Base-by-base conservation (phyloP, 1,140 invertebrate species). In the Drosophila tani region DNA sequence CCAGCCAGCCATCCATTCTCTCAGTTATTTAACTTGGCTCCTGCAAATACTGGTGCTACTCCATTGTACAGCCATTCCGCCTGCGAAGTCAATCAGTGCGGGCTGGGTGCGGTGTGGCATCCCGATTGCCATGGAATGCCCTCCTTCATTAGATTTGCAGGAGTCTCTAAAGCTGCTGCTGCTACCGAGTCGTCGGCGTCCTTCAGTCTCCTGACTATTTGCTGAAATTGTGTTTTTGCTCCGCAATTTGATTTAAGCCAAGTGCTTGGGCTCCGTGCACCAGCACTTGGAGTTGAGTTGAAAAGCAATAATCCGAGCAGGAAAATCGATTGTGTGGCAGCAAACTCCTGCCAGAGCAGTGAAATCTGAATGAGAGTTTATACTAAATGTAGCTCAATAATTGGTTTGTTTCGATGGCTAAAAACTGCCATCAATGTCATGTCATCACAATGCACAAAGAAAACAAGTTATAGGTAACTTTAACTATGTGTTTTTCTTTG, bases 71-170 rank as follows among this genome's bases (percentile, higher is more conserved):
- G 40, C 19, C 41, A 29, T 24, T 32, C 59, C 59, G 14, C 35
- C 27, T 51, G 38, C 55, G 43, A 46, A 76, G 55, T 57, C 74
- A 76, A 59, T 76, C 71, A 76, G 41, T 40, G 53, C 57, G 41
- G 56, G 27, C 29, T 75, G 53, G 38, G 45, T 56, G 67, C 40
- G 49, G 49, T 68, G 41, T 32, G 56, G 58, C 49, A 32, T 75
- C 53, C 71, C 49, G 41, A 73, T 55, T 63, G 68, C 35, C 59
- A 35, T 21, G 63, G 40, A 53, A 55, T 55, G 47, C 35, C 38
- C 66, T 47, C 73, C 73, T 45, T 67, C 62, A 76, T 76, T 76
- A 65, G 47, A 58, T 67, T 75, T 75, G 14, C 45, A 38, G 43
- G 27, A 40, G 71, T 41, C 21, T 46, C 19, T 12, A 24, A 24